Base-by-base conservation (phyloP, 2,797 vertebrate species). In the Myoxocephalus aenaeus region DNA sequence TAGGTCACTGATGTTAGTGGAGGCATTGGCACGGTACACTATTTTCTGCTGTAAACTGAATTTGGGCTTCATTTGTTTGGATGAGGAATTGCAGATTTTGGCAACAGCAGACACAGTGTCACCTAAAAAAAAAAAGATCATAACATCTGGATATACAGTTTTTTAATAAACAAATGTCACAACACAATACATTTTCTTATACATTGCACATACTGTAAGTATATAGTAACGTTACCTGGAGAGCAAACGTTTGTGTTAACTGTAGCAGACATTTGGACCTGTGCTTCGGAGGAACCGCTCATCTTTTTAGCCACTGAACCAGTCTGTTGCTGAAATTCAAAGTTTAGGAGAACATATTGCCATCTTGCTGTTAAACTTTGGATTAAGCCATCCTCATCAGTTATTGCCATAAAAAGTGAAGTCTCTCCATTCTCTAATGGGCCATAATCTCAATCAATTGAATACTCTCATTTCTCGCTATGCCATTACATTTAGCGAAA, bases 251-350 rank as follows among this genome's bases (percentile, higher is more conserved):
- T 95, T 92, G 91, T 96, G 92, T 96, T 94, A 40, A 97, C 88
- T 84, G 96, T 96, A 91, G 95, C 96, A 94, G 92, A 95, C 95
- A 99, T 92, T 88, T 96, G 95, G 92, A 97, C 94, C 81, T 93
- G 89, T 92, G 95, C 96, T 95, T 96, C 97, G 91, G 96, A 96
- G 94, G 97, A 96, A 91, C 96, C 85, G 90, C 97, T 97, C 25
- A 97, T 85, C 73, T 96, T 94, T 93, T 97, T 97, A 80, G 94
- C 94, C 94, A 96, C 94, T 84, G 96, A 95, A 89, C 95, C 95
- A 89, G 93, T 94, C 89, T 96, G 96, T 79, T 96, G 96, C 8
- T 59, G 34, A 58, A 56, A 61, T 57, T 20, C 18, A 73, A 70
- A 57, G 3, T 56, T 27, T 15, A 36, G 10, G 18, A 27, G 0